Conservation (phyloP, 2,888 invertebrate species). For the Andrena dorsata region DNA sequence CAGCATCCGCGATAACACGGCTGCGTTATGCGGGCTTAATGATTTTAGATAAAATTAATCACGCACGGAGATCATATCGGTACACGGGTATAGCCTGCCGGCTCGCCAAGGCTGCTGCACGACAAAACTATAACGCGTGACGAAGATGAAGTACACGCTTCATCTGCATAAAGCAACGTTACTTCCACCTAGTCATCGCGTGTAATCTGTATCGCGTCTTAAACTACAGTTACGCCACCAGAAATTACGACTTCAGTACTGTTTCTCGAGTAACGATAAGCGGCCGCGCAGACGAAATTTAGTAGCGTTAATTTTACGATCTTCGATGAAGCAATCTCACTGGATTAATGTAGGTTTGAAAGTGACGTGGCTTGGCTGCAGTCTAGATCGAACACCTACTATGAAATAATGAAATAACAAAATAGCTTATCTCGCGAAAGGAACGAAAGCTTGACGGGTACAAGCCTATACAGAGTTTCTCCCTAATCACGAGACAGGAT, state of each 20-base stretch:
- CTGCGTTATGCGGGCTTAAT: conserved; percentile 32
- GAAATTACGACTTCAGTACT: conserved; percentile 1
- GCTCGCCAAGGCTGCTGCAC: conserved; percentile 49
- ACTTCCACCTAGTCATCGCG: conserved; percentile 25
- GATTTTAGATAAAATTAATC: conserved; percentile 56
- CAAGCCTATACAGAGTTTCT: too few relatives aligned
- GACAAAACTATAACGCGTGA: conserved; percentile 53
- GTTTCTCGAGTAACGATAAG: background rate
- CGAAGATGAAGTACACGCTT: conserved; percentile 56
- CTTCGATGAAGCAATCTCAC: background rate
- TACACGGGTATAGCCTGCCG: conserved; percentile 44
- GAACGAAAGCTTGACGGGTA: too few relatives aligned
- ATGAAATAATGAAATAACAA: too few relatives aligned
- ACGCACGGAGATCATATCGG: conserved; percentile 52
- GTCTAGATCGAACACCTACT: too few relatives aligned
- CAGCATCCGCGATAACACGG: conserved; percentile 18
- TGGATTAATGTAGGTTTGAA: too few relatives aligned
- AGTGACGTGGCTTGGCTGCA: too few relatives aligned
- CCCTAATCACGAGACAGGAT: too few relatives aligned
- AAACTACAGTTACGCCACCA: conserved; percentile 6
- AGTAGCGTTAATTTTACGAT: background rate
- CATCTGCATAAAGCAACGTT: conserved; percentile 38
- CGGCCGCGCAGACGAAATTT: background rate
- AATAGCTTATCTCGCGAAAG: too few relatives aligned
- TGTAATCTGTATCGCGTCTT: conserved; percentile 11